Evolutionary conservation across 2,113 vertebrate species (phyloP).

Genomic region (Vidua macroura): DNA sequence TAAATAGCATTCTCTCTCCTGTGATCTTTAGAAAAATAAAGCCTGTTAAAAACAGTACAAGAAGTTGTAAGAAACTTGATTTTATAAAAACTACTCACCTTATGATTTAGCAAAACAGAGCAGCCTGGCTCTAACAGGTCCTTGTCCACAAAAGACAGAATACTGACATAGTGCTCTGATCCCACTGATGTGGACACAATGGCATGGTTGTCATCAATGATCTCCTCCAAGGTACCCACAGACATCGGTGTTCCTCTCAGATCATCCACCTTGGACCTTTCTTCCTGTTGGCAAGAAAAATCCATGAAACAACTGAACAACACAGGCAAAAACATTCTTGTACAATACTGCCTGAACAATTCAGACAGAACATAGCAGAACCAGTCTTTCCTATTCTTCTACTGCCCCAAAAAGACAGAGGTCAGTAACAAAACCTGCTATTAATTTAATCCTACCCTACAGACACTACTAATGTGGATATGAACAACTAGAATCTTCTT

Average conservation of each 20-base stretch:
- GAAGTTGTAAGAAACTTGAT: not conserved
- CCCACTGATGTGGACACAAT: slow-evolving; percentile 97
- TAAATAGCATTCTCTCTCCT: not conserved
- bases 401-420: not conserved
- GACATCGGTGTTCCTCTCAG: slow-evolving; percentile 97
- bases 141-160: slow-evolving; percentile 97
- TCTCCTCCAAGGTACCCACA: slow-evolving; percentile 95
- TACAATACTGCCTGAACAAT: not conserved
- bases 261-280: slow-evolving; percentile 97
- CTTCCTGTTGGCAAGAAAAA: slow-evolving; percentile 78
- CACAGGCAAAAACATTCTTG: not conserved
- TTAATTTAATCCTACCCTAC: not conserved
- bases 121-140: slow-evolving; percentile 96
- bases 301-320: not conserved
- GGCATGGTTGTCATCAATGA: slow-evolving; percentile 98
- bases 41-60: not conserved
- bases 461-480: fast-evolving
- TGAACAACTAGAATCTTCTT: not conserved
- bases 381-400: not conserved
- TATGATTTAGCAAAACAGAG: slow-evolving; percentile 96
- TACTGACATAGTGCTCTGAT: slow-evolving; percentile 97
- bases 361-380: not conserved
- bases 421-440: not conserved
- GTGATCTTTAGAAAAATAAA: not conserved
- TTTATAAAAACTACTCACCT: slow-evolving; percentile 72